These are phyloP conservation scores for Enteromius anoplus DNA, from an alignment of 2,797 vertebrate genomes.

Conservation along the genomic window DNA sequence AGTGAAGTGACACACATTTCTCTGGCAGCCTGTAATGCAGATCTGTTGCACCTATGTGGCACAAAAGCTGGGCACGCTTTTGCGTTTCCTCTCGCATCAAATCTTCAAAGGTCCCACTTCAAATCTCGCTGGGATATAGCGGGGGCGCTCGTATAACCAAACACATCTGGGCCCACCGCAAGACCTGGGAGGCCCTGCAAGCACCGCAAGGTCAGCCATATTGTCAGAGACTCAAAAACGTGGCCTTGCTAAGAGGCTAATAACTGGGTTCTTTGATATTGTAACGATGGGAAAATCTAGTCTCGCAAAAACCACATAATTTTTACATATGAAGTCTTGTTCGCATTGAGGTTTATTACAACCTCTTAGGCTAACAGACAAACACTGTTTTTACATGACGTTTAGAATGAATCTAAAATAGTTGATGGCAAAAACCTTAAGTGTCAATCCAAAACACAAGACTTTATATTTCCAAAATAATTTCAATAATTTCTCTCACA, in stretches of 20 bases:
- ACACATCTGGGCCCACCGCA: conserved; percentile 43
- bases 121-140: conserved; percentile 40
- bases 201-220: conserved; percentile 50
- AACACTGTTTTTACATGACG: not conserved
- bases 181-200: conserved; percentile 19
- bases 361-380: not conserved
- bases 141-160: conserved; percentile 47
- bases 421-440: not conserved
- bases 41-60: conserved; percentile 44
- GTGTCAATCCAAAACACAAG: not conserved
- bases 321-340: not conserved
- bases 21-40: not conserved
- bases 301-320: not conserved
- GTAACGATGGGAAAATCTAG: not conserved
- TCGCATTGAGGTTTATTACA: not conserved
- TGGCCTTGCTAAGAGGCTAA: conserved; percentile 30
- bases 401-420: not conserved
- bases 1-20: conserved; percentile 23
- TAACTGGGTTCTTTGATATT: conserved; percentile 15
- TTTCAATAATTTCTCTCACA: not conserved
- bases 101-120: conserved; percentile 57
- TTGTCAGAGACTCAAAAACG: conserved; percentile 47
- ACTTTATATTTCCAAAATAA: not conserved
- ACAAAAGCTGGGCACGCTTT: conserved; percentile 37
- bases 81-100: conserved; percentile 17